Evolutionary conservation across 2,888 invertebrate genomes (phyloP), one percentile per base, ranked within the genome.

Genomic region (Boloria selene): DNA sequence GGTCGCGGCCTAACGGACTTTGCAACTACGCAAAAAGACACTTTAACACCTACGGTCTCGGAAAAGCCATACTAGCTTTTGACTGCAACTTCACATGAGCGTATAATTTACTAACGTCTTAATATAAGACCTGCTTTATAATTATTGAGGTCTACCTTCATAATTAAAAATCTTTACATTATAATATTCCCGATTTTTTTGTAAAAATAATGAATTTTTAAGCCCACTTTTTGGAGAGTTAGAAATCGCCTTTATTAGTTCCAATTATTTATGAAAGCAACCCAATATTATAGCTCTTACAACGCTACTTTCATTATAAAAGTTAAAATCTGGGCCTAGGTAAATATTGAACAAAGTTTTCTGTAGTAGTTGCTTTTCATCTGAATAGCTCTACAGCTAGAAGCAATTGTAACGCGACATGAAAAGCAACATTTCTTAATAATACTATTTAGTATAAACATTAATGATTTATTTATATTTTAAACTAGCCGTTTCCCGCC

Each of bases 251-350:
- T 22, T 50, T 56, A 26, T 22, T 22, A 45, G 13, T 16, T n/a
- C 56, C 45, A 56, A 56, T 45, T 56, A 56, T 56, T 16, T 56
- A 56, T 56, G 26, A 56, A 56, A 56, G 22, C 45, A 5, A 56
- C 22, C 22, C 56, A 22, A 26, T 45, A 56, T 56, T 56, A 45
- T 56, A 56, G 13, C 45, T 13, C 16, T 56, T 22, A 16, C n/a
- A 45, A 45, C 22, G 2, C 22, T 26, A 56, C 45, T 56, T 56
- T 56, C 26, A 56, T 56, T 45, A n/a, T 56, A 56, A 56, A 45
- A 56, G 56, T 56, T 56, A 56, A 56, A 56, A 56, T 56, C 22
- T 56, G 45, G 56, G 56, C 56, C 56, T 56, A 56, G 56, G 45
- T 26, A 45, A 56, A 56, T 56, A 16, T 22, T 56, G 56, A 56